Conservation (phyloP, 2,113 vertebrate genomes). For the Engraulis encrasicolus region DNA sequence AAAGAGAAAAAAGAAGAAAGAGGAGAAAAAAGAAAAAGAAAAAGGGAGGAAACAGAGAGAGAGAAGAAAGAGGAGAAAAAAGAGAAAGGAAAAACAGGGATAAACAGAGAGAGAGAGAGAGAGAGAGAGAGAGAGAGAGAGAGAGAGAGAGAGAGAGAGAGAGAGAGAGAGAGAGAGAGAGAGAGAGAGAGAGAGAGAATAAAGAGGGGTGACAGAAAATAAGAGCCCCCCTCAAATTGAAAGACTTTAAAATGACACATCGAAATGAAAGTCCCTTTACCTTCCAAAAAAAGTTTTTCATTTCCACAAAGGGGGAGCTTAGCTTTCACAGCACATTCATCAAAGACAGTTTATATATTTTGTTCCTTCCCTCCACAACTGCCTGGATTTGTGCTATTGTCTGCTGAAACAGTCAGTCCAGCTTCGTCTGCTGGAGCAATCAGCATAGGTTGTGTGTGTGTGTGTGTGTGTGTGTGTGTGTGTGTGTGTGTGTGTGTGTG, state of each 20-base stretch:
- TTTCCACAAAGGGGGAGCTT: not conserved
- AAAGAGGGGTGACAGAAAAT: not conserved
- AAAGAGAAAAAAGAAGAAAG: too few species aligned
- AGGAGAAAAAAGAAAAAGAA: not conserved
- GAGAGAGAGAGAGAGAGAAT: too few species aligned
- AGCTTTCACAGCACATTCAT: constrained; percentile 16
- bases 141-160: not conserved
- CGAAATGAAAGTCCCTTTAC: constrained; percentile 35
- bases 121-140: too few species aligned
- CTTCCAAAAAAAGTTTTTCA: constrained; percentile 14
- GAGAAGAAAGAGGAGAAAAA: not conserved
- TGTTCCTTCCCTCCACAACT: not conserved
- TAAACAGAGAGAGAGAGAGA: too few species aligned
- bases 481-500: not conserved
- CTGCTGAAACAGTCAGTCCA: constrained; percentile 16
- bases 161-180: not conserved
- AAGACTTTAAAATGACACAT: constrained; percentile 22
- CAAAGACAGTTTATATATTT: not conserved
- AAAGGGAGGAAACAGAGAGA: not conserved
- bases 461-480: constrained; percentile 4
- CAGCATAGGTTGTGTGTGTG: not conserved
- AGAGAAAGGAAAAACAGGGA: not conserved
- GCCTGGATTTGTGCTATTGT: constrained; percentile 1
- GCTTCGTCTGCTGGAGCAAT: not conserved
- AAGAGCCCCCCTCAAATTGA: not conserved